These are phyloP conservation scores for Falcaria lacertinaria DNA, from an alignment of 2,888 invertebrate species.

Conservation along the genomic window DNA sequence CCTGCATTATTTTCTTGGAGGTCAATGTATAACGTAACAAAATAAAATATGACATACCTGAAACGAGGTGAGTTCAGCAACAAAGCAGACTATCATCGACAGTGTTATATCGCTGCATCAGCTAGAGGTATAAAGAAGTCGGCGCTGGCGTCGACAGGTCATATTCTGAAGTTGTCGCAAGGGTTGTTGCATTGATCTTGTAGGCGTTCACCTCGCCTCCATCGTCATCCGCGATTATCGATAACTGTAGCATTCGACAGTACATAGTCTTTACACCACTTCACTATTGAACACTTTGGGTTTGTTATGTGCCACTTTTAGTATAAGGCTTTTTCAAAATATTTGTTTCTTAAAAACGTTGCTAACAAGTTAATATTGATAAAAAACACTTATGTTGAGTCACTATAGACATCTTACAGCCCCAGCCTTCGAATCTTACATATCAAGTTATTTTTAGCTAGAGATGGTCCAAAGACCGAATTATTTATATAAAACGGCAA, in stretches of 20 bases:
- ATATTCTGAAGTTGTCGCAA: slow-evolving; percentile 45
- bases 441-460: no score
- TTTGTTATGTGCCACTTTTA: slow-evolving; percentile 2
- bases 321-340: neutral
- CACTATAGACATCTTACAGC: no score
- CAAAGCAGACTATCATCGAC: slow-evolving; percentile 79
- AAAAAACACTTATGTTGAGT: no score
- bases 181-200: slow-evolving; percentile 44
- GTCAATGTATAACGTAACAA: slow-evolving; percentile 11
- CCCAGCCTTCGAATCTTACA: no score
- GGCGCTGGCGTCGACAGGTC: slow-evolving; percentile 69
- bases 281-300: slow-evolving; percentile 45
- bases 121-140: slow-evolving; percentile 62
- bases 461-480: no score
- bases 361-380: no score
- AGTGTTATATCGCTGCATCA: slow-evolving; percentile 68
- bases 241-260: slow-evolving; percentile 29
- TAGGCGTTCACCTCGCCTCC: slow-evolving; percentile 35
- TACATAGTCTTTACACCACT: slow-evolving; percentile 44
- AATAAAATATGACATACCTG: slow-evolving; percentile 55
- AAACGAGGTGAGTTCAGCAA: slow-evolving; percentile 75
- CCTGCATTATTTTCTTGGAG: slow-evolving; percentile 18
- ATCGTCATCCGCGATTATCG: slow-evolving; percentile 24
- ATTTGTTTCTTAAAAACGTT: neutral
- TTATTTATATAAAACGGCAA: no score